Evolutionary conservation across 2,113 vertebrate species (phyloP).

Genomic region (Lophotis ruficrista): DNA sequence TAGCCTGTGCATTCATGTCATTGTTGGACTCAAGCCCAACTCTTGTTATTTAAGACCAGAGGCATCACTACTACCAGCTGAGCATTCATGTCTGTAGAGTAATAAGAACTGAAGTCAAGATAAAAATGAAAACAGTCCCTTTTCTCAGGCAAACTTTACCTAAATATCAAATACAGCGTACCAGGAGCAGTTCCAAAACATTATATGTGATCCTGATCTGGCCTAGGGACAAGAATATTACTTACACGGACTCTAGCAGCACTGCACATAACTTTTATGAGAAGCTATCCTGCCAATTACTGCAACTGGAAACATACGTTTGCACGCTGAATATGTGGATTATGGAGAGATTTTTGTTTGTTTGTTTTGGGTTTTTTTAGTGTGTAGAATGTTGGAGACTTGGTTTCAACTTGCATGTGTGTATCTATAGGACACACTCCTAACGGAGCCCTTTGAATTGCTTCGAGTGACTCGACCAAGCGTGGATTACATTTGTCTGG

Average conservation of each 20-base stretch:
- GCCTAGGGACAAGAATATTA: slow-evolving; percentile 63
- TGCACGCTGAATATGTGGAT: neutral
- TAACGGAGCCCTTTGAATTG: neutral
- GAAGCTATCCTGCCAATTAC: slow-evolving; percentile 56
- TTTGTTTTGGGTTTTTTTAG: neutral
- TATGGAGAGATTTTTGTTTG: neutral
- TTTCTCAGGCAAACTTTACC: slow-evolving; percentile 43
- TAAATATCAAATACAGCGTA: slow-evolving; percentile 46
- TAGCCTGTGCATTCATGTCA: neutral
- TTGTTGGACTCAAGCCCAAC: neutral
- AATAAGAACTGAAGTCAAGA: slow-evolving; percentile 48
- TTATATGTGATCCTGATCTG: slow-evolving; percentile 65
- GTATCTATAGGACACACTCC: neutral
- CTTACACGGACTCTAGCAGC: slow-evolving; percentile 43
- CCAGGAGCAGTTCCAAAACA: slow-evolving; percentile 55
- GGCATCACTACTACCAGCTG: slow-evolving; percentile 12
- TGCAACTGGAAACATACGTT: slow-evolving; percentile 47
- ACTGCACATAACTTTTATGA: slow-evolving; percentile 49
- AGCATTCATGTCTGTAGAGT: slow-evolving; percentile 40
- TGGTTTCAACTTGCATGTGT: neutral
- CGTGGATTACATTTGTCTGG: neutral
- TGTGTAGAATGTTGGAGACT: neutral
- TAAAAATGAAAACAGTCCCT: slow-evolving; percentile 51
- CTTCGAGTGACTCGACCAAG: neutral
- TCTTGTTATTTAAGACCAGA: neutral